Base-by-base conservation (phyloP, 1,140 invertebrate species). In the Rhyzopertha dominica region DNA sequence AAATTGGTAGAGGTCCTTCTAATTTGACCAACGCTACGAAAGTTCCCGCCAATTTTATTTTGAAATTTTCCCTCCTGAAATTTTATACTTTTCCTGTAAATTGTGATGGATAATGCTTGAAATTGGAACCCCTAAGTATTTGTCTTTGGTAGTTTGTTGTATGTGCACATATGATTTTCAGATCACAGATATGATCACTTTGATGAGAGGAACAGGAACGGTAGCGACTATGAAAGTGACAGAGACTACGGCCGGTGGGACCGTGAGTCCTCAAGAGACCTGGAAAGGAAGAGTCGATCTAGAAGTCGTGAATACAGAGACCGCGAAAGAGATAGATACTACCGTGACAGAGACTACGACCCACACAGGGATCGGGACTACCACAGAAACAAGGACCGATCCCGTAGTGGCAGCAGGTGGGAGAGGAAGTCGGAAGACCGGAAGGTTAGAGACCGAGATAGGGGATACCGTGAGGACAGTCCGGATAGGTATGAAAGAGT, bases 401-500 rank as follows among this genome's bases (percentile, higher is more conserved):
- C 58, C 30, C 52, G 51, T 23, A 61, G 51, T 54, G 56, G 54
- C 32, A 57, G 53, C 13, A 49, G 62, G 35, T 64, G 62, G 62
- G 62, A 64, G 40, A 37, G 59, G 31, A 58, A 59, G 51, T 58
- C 53, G 13, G 54, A 58, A 47, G 57, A 61, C 28, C 40, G 56
- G 36, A 62, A 58, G 48, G 41, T 29, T 22, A 51, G 60, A 24
- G 62, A 64, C 46, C 54, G 58, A 41, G 65, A 65, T 37, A 58
- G 63, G 51, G 48, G 43, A 37, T 62, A 63, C 53, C 49, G 61
- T 40, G 65, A 67, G 44, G 65, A 67, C 45, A 65, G 59, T 50
- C 50, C 51, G 25, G 54, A 58, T 52, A 56, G 55, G 53, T 56
- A 49, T 38, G 44, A 53, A 24, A 16, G 39, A 36, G 43, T 35